A percentile compares a stretch with the other conserved stretches of the same genome.
These are phyloP conservation scores for Parnassius apollo DNA, from an alignment of 2,888 invertebrate genomes.

Conservation along the genomic window DNA sequence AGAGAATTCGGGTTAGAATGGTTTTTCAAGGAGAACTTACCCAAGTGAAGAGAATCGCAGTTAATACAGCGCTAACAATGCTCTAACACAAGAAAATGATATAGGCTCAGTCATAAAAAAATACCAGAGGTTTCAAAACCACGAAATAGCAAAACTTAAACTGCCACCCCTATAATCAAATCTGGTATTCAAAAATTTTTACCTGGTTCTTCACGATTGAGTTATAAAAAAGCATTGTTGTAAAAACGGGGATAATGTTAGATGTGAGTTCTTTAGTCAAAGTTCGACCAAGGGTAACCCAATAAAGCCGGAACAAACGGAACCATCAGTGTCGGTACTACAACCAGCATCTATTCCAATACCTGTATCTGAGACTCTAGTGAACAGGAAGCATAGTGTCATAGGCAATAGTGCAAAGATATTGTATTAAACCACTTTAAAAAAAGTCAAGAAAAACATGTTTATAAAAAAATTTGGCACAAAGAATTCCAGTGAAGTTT, in stretches of 20 bases:
- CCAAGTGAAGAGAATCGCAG: constrained; percentile 46
- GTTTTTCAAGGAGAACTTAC: constrained; percentile 46
- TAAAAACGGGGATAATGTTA: constrained; percentile 63
- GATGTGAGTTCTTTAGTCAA: constrained; percentile 61
- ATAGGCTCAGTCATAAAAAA: constrained; percentile 42
- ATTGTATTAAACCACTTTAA: constrained; percentile 75
- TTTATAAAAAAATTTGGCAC: constrained; percentile 89
- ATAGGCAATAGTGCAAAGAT: constrained; percentile 55
- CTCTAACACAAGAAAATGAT: constrained; percentile 31
- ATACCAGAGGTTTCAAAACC: constrained; percentile 54
- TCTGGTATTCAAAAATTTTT: constrained; percentile 65
- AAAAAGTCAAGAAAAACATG: constrained; percentile 88
- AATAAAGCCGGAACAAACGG: constrained; percentile 11
- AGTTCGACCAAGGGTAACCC: constrained; percentile 40
- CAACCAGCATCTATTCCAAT: neutral
- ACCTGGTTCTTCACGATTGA: constrained; percentile 55
- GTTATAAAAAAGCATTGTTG: constrained; percentile 56
- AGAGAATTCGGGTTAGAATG: constrained; percentile 51
- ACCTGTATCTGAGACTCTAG: constrained; percentile 55
- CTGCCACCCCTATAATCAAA: constrained; percentile 64
- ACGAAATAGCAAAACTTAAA: constrained; percentile 51
- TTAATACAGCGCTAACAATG: constrained; percentile 38
- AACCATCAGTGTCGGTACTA: neutral
- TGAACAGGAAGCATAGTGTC: constrained; percentile 58
- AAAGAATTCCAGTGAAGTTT: constrained; percentile 96